A percentile compares a stretch with the other conserved stretches of the same genome.
Conservation (phyloP, 2,113 vertebrate genomes). For the Hypanus sabinus region DNA sequence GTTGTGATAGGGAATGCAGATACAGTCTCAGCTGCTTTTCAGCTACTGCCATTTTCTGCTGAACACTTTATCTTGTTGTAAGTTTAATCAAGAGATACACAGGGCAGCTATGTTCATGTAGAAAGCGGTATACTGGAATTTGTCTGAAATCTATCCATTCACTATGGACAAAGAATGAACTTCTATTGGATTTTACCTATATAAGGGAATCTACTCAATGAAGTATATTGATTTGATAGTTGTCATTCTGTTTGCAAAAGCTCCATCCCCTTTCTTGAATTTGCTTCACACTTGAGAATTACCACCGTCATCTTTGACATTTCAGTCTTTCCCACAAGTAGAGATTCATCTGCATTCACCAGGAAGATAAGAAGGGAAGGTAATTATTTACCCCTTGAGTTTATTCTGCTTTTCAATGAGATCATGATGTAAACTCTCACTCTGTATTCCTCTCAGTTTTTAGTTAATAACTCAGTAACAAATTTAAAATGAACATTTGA, state of each 20-base stretch:
- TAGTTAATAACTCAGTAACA: too few species aligned
- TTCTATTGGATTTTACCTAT: neutral
- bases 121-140: neutral
- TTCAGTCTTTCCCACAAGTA: neutral
- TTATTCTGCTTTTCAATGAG: too few species aligned
- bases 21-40: neutral
- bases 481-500: too few species aligned
- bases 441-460: too few species aligned
- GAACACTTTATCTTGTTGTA: neutral
- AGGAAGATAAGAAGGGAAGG: too few species aligned
- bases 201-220: neutral
- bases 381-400: neutral
- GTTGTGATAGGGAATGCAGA: constrained; percentile 8
- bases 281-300: neutral
- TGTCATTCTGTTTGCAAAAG: neutral
- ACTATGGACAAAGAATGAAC: neutral
- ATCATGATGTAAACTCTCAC: too few species aligned
- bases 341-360: neutral
- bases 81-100: neutral
- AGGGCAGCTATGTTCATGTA: neutral
- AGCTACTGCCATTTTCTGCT: neutral
- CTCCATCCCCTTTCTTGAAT: neutral
- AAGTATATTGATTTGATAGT: neutral
- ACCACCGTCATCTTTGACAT: neutral
- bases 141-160: neutral